Percentiles rank a stretch among this genome's conserved stretches.
Evolutionary conservation across 2,888 invertebrate species (phyloP).

Genomic region (Thereva nobilitata): DNA sequence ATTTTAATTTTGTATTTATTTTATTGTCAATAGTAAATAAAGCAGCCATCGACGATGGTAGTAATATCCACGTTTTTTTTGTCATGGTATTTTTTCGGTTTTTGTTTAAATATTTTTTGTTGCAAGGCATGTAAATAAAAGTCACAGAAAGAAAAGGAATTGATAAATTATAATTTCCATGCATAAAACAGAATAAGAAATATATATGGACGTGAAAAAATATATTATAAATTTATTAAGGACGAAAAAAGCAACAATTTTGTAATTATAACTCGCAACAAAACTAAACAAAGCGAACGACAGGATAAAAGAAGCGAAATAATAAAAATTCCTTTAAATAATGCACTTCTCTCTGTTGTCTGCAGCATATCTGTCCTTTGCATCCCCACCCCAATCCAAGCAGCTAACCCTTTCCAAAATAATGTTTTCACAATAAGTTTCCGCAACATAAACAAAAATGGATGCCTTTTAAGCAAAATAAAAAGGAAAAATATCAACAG

Average conservation of each 20-base stretch:
- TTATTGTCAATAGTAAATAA: too few relatives aligned
- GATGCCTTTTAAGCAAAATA: not conserved
- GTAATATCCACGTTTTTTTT: too few relatives aligned
- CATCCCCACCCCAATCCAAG: not conserved
- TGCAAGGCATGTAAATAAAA: conserved; percentile 31
- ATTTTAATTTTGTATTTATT: too few relatives aligned
- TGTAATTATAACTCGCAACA: too few relatives aligned
- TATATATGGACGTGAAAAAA: too few relatives aligned
- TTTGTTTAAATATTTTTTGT: conserved; percentile 12
- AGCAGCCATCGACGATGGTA: too few relatives aligned
- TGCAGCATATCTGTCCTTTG: too few relatives aligned
- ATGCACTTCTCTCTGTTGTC: not conserved
- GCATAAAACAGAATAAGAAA: conserved; percentile 12
- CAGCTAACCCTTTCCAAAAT: conserved; percentile 33
- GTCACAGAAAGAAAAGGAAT: conserved; percentile 27
- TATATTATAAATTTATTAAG: too few relatives aligned
- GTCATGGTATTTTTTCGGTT: conserved; percentile 5
- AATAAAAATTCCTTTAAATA: conserved; percentile 4
- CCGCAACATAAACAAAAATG: conserved; percentile 27
- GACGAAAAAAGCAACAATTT: too few relatives aligned
- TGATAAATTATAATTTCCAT: conserved; percentile 24
- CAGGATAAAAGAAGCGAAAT: conserved; percentile 6
- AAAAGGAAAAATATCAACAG: conserved; percentile 1
- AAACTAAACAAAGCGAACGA: too few relatives aligned
- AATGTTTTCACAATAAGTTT: conserved; percentile 26